Evolutionary conservation across 2,797 vertebrate species (phyloP).

Genomic region (Scyliorhinus canicula): DNA sequence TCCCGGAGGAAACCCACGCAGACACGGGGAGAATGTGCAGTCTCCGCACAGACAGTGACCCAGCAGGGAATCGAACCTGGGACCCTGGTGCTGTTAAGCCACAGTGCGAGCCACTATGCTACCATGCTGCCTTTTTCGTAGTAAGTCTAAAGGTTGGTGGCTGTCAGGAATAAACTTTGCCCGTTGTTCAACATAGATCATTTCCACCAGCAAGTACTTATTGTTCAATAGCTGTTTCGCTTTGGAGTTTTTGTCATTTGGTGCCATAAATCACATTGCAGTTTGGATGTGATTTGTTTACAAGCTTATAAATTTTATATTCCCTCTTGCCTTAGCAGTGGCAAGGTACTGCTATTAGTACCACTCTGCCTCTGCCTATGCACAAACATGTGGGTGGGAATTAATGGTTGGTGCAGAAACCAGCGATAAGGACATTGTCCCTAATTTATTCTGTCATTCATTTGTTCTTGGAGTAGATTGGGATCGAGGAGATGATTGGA

Average conservation of each 20-base stretch:
- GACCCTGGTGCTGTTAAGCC: too few relatives aligned
- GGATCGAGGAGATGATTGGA: constrained; percentile 27
- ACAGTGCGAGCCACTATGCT: too few relatives aligned
- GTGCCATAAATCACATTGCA: background rate
- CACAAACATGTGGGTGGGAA: background rate
- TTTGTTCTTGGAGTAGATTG: constrained; percentile 32
- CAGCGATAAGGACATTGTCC: background rate
- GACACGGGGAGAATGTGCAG: too few relatives aligned
- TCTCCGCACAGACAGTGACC: too few relatives aligned
- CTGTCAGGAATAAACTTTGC: background rate
- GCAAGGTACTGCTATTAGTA: background rate
- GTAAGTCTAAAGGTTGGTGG: background rate
- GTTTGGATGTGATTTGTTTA: constrained; percentile 2
- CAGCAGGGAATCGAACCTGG: too few relatives aligned
- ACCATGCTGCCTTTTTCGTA: too few relatives aligned
- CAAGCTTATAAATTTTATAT: background rate
- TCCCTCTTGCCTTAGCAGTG: background rate
- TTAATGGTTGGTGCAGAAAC: constrained; percentile 13
- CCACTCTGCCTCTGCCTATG: background rate
- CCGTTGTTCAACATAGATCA: background rate
- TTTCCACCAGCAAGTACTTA: background rate
- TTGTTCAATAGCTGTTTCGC: background rate
- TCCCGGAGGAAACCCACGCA: too few relatives aligned
- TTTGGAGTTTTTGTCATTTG: background rate
- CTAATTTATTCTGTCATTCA: constrained; percentile 33